These are phyloP conservation scores for Perizoma affinitatum DNA, from an alignment of 2,888 invertebrate genomes.

Conservation along the genomic window DNA sequence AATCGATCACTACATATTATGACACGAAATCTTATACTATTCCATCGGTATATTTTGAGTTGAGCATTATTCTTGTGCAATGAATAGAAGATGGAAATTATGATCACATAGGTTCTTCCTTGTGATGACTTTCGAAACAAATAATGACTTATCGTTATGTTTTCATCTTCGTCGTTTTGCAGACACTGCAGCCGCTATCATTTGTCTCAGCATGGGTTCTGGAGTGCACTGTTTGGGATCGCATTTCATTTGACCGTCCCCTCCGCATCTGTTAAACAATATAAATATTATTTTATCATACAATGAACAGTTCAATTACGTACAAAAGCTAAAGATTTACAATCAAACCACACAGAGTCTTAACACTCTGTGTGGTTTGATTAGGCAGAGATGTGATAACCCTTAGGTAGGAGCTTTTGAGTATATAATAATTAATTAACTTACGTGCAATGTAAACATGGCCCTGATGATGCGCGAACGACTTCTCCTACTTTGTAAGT, in stretches of 20 bases:
- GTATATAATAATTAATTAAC: conserved; percentile 47
- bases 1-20: conserved; percentile 75
- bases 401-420: too few relatives aligned
- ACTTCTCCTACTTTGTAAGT: conserved; percentile 94
- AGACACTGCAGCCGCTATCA: conserved; percentile 93
- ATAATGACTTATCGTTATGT: conserved; percentile 49
- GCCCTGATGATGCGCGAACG: conserved; percentile 93
- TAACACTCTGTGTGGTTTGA: too few relatives aligned
- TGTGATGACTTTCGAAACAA: conserved; percentile 64
- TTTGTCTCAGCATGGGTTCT: conserved; percentile 94
- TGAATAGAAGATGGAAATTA: conserved; percentile 72
- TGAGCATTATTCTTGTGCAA: conserved; percentile 58
- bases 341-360: too few relatives aligned
- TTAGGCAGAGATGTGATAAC: too few relatives aligned
- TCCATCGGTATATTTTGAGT: conserved; percentile 80
- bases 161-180: conserved; percentile 89
- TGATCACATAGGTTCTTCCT: conserved; percentile 70
- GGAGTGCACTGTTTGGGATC: conserved; percentile 95
- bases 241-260: conserved; percentile 97
- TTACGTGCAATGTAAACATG: conserved; percentile 97
- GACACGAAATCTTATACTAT: conserved; percentile 83
- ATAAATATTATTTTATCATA: not conserved
- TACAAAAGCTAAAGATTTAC: too few relatives aligned
- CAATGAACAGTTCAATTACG: too few relatives aligned
- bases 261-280: conserved; percentile 90